Conservation (phyloP, 2,888 invertebrate species). For the Argyra leucocephala region DNA sequence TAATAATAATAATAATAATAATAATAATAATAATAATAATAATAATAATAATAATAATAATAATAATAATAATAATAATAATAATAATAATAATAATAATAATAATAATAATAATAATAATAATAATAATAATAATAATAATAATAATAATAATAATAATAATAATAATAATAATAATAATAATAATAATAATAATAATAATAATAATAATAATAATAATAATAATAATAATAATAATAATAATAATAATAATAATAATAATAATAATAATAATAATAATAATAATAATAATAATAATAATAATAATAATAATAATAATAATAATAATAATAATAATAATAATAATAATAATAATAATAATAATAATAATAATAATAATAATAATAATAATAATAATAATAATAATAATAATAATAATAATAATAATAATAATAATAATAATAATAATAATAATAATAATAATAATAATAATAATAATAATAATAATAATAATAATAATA, state of each 20-base stretch:
- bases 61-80: background rate
- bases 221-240: background rate
- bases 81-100: background rate
- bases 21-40: constrained; percentile 7
- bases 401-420: background rate
- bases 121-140: background rate
- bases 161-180: constrained; percentile 7
- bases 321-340: background rate
- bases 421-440: constrained; percentile 8
- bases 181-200: background rate
- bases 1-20: background rate
- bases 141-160: constrained; percentile 7
- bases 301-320: background rate
- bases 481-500: background rate
- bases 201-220: background rate
- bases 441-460: background rate
- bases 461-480: background rate
- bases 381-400: background rate
- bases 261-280: background rate
- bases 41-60: background rate
- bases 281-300: constrained; percentile 8
- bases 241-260: background rate
- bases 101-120: background rate
- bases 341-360: background rate
- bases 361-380: background rate